These are phyloP conservation scores for Candoia aspera DNA, from an alignment of 2,113 vertebrate genomes.

Conservation along the genomic window DNA sequence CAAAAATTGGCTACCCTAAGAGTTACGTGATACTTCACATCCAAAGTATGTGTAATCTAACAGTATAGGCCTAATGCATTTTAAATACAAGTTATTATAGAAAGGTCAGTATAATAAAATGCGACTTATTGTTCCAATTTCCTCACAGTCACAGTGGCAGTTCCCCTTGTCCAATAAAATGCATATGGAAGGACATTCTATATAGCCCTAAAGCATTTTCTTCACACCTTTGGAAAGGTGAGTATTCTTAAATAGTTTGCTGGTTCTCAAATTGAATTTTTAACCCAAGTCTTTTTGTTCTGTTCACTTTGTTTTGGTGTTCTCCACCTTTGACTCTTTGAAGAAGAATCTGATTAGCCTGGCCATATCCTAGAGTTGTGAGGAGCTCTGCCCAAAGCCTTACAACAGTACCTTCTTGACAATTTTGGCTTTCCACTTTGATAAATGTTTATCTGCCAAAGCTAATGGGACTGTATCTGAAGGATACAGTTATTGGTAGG, in stretches of 20 bases:
- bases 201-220: neutral
- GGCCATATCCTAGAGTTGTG: neutral
- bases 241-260: neutral
- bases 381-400: neutral
- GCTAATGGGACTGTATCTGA: neutral
- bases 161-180: neutral
- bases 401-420: neutral
- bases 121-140: neutral
- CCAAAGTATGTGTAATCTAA: neutral
- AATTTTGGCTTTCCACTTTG: neutral
- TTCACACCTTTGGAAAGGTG: neutral
- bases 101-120: neutral
- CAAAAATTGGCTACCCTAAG: neutral
- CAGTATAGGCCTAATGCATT: neutral
- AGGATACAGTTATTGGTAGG: too few relatives aligned
- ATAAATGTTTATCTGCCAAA: neutral
- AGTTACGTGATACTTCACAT: neutral
- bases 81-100: neutral
- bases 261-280: neutral
- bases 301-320: neutral
- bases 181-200: neutral
- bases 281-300: neutral
- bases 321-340: neutral
- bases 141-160: neutral
- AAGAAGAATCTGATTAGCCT: neutral